Evolutionary conservation across 2,113 vertebrate genomes (phyloP), one percentile per base, ranked within the genome.

Genomic region (Paratilapia polleni): DNA sequence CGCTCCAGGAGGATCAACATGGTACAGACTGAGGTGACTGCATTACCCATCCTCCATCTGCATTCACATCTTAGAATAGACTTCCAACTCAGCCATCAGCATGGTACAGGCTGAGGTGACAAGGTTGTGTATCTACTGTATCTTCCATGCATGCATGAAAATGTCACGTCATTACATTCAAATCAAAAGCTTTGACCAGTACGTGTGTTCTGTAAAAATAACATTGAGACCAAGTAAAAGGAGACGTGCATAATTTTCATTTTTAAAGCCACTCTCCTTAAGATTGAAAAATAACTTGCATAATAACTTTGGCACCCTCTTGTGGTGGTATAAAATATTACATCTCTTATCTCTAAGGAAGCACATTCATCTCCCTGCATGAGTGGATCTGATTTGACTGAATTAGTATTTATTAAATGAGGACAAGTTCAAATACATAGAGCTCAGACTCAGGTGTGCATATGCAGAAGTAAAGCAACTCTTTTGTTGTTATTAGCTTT

Each of bases 1-100:
- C 95, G 98, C 81, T 99, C 98, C 52, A 96, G 98, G 26, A 97
- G 98, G 86, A 99, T 99, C 96, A 99, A 99, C 94, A 99, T 99
- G 98, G 98, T 99, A 91, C 98, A 99, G 95, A 99, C 98, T 87
- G 98, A 99, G 97, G 98, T 99, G 97, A 19, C 76, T 92, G 93
- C 94, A 95, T 95, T 94, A 94, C 93, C 94, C 94, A 95, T 95
- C 93, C 92, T 91, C 92, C 93, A 95, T 95, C 89, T 73, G 61
- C 93, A 95, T 94, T 85, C 60, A 61, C 90, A 89, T 89, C 80
- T 80, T 79, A 91, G 86, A 84, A 22, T 57, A 66, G 58, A 52
- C 26, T 82, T 62, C 19, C 87, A 80, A 83, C 54, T 66, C 38
- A 66, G 88, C 62, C 64, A 7, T 68, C 60, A 58, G 76, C 82